These are phyloP conservation scores for Bostrychus sinensis DNA, from an alignment of 2,113 vertebrate species.

Conservation along the genomic window DNA sequence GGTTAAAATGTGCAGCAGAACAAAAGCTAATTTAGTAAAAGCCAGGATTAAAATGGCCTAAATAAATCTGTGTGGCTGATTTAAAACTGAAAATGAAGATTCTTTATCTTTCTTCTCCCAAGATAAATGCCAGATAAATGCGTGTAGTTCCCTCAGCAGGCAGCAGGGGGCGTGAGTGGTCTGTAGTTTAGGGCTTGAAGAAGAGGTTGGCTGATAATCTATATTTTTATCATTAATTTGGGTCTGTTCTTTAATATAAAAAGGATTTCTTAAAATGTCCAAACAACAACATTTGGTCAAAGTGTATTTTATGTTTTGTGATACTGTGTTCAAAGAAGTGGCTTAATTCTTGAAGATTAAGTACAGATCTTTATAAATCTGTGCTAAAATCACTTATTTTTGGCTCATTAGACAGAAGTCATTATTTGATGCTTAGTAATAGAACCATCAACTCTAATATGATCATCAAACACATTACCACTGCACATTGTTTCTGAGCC, in stretches of 20 bases:
- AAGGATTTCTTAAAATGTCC: too few relatives aligned
- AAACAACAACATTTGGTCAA: neutral
- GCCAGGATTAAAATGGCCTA: neutral
- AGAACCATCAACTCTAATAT: neutral
- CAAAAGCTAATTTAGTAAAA: slow-evolving; percentile 22
- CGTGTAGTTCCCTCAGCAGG: neutral
- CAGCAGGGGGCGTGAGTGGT: slow-evolving; percentile 80
- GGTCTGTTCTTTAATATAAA: neutral
- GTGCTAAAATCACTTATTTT: neutral
- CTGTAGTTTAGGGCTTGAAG: slow-evolving; percentile 31
- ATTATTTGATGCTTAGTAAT: neutral
- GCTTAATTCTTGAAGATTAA: too few relatives aligned
- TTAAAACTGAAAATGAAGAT: slow-evolving; percentile 40
- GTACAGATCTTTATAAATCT: neutral
- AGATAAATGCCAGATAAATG: neutral
- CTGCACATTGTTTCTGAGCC: neutral
- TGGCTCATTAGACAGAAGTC: neutral
- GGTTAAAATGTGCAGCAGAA: slow-evolving; percentile 2
- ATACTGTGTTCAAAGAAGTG: too few relatives aligned
- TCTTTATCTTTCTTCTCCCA: slow-evolving; percentile 14
- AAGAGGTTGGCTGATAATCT: neutral
- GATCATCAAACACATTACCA: too few relatives aligned
- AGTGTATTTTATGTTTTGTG: neutral
- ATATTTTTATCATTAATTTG: neutral
- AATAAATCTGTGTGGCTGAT: slow-evolving; percentile 21